Conservation (phyloP, 2,888 invertebrate species). For the Hartigia nigra region DNA sequence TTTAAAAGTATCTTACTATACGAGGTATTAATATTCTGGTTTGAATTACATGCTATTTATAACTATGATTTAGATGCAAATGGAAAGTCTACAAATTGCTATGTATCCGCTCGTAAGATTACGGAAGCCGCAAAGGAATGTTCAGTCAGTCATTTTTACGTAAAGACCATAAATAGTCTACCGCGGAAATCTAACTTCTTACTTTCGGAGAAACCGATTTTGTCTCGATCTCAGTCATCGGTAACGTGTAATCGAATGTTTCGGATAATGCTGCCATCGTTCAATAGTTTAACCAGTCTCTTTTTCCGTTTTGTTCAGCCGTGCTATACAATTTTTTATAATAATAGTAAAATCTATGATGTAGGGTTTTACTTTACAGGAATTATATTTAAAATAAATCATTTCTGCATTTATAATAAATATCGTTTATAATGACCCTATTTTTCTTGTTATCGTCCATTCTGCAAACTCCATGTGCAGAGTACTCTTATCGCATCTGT, state of each 20-base stretch:
- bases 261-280: too few species aligned
- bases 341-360: neutral
- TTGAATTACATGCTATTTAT: neutral
- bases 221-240: neutral
- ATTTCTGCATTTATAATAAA: neutral
- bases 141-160: neutral
- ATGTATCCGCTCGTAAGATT: neutral
- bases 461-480: neutral
- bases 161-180: neutral
- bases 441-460: neutral
- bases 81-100: neutral
- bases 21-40: neutral
- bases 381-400: neutral
- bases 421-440: neutral
- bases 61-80: neutral
- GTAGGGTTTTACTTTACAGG: neutral
- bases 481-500: neutral
- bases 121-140: neutral
- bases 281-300: too few species aligned
- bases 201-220: neutral
- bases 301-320: neutral
- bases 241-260: neutral
- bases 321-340: neutral
- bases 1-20: neutral
- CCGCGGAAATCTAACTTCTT: neutral